Conservation (phyloP, 1,140 invertebrate genomes). For the Glossosoma conforme region DNA sequence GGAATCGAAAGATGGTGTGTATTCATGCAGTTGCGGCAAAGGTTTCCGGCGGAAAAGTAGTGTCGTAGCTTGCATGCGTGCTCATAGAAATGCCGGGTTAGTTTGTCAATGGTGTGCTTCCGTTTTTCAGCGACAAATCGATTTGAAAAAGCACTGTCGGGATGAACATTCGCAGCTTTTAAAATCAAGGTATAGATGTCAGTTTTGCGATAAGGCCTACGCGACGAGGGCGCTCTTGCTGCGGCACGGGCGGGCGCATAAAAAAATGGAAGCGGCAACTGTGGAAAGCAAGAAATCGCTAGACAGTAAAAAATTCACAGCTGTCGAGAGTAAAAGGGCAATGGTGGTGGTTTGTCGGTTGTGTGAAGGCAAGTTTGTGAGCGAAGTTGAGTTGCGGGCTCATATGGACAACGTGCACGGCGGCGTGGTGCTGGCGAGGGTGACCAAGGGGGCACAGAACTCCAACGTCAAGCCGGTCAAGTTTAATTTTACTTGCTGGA, state of each 20-base stretch:
- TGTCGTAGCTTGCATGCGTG: constrained; percentile 11
- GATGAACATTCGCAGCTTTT: not conserved
- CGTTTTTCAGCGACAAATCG: constrained; percentile 1
- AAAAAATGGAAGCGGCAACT: not conserved
- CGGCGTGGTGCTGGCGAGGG: not conserved
- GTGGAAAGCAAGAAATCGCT: not conserved
- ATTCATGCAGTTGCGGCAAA: constrained; percentile 12
- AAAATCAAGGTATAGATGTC: constrained; percentile 3
- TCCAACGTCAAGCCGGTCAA: not conserved
- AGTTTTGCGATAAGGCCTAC: constrained; percentile 7
- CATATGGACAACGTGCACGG: constrained; percentile 1
- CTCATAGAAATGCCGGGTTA: constrained; percentile 8
- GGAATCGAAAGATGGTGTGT: constrained; percentile 1
- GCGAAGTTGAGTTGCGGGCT: not conserved
- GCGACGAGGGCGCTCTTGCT: not conserved
- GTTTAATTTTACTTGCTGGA: constrained; percentile 20
- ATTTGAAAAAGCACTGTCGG: constrained; percentile 13
- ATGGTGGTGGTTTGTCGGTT: not conserved
- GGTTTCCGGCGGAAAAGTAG: constrained; percentile 12
- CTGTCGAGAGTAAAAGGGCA: not conserved
- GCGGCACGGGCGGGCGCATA: constrained; percentile 6
- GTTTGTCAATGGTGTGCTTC: constrained; percentile 14
- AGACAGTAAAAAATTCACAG: not conserved
- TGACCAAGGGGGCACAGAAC: not conserved
- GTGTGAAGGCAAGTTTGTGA: constrained; percentile 2